Base-by-base conservation (phyloP, 30 jellyfish, hydroid and myxozoan species). In the Catostylus mosaicus region DNA sequence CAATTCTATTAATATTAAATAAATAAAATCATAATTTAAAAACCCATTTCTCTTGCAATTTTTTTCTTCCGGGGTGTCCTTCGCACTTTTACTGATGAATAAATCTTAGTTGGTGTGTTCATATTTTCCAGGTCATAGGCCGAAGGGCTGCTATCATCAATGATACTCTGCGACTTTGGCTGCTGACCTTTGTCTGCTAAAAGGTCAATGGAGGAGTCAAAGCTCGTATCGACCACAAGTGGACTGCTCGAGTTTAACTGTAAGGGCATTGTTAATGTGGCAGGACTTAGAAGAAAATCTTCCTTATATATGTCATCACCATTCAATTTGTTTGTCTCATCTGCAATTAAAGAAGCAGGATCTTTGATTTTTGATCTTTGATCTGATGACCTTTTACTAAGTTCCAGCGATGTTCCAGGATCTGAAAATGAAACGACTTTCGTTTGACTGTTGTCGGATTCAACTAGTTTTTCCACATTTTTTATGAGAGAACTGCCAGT, bases 21-120 rank as follows among this genome's bases (percentile, higher is more conserved):
- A 18, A 61, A 43, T 43, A 20, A 61, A 5, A 61, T n/a, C 30
- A 66, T n/a, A 70, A 8, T 11, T 32, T 45, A 82, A 69, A 82
- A 82, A 6, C 92, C 92, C 85, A 82, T 82, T 31, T 60, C 86
- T 56, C 92, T 65, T 5, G 61, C 33, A 0, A 30, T 57, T 54
- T 68, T 54, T 63, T 82, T 82, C 73, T 82, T 82, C 19, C 78
- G 67, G 10, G 92, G 92, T 20, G 92, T 62, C 46, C 54, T 62
- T 26, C 33, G 67, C 38, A 30, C 51, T 5, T 57, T 77, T 4
- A 43, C 9, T 14, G 81, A 73, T 7, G 89, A 30, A 61, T 18
- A 1, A 1, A 5, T 62, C 22, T 61, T 63, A 33, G 40, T 26
- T 54, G 70, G 62, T 11, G 38, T 59, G 19, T 20, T 52, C 72